Evolutionary conservation across 2,797 vertebrate species (phyloP).

Genomic region (Synaphobranchus kaupii): DNA sequence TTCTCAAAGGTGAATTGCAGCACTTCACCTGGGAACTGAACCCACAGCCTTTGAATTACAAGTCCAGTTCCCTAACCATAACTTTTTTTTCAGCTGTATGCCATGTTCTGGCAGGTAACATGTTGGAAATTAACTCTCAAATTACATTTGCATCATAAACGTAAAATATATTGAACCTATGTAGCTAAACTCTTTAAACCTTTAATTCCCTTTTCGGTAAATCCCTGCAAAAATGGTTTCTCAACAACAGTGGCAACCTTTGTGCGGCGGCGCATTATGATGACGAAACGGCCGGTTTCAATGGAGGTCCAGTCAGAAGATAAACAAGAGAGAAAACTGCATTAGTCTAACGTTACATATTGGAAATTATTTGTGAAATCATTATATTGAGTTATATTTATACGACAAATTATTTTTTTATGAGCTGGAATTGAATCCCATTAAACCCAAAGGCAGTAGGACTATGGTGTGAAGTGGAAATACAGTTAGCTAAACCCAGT

Average conservation of each 20-base stretch:
- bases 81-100: too few relatives aligned
- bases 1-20: too few relatives aligned
- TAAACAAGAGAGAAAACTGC: slow-evolving; percentile 30
- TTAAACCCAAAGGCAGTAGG: background rate
- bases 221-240: background rate
- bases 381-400: background rate
- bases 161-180: background rate
- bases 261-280: slow-evolving; percentile 26
- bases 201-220: background rate
- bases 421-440: background rate
- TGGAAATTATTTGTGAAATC: slow-evolving; percentile 12
- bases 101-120: too few relatives aligned
- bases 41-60: too few relatives aligned
- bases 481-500: background rate
- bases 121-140: background rate
- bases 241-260: background rate
- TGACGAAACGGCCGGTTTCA: slow-evolving; percentile 34
- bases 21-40: too few relatives aligned
- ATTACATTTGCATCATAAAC: background rate
- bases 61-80: too few relatives aligned
- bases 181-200: background rate
- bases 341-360: background rate
- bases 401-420: background rate
- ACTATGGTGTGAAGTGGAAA: background rate
- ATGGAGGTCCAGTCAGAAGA: slow-evolving; percentile 25